Conservation (phyloP, 1,140 invertebrate species). For the Lasaia peninsularis region DNA sequence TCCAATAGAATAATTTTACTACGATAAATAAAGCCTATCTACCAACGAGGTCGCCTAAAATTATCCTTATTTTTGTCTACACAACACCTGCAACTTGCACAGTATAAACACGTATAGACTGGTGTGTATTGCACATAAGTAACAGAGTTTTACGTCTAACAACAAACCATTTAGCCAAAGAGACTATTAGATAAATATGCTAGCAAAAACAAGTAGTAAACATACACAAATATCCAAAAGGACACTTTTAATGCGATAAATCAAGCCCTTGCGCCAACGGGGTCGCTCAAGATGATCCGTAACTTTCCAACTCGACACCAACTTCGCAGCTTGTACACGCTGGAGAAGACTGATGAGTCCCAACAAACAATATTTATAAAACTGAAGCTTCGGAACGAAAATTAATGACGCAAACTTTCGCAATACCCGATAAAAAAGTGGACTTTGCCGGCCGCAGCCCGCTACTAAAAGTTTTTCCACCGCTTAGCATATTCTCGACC, state of each 20-base stretch:
- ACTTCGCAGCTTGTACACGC: slow-evolving; percentile 9
- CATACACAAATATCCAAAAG: background rate
- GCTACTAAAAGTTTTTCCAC: slow-evolving; percentile 11
- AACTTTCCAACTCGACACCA: background rate
- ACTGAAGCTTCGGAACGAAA: slow-evolving; percentile 9
- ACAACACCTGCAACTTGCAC: too few relatives aligned
- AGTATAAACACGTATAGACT: too few relatives aligned
- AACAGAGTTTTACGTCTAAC: too few relatives aligned
- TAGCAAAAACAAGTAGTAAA: background rate
- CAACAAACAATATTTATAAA: slow-evolving; percentile 13
- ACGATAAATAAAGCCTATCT: too few relatives aligned
- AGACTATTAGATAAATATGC: too few relatives aligned
- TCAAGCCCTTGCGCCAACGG: background rate
- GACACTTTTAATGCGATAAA: background rate
- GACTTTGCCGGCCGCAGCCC: slow-evolving; percentile 5
- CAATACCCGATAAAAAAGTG: slow-evolving; percentile 13
- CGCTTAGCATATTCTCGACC: slow-evolving; percentile 10
- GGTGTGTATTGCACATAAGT: too few relatives aligned
- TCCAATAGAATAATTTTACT: too few relatives aligned
- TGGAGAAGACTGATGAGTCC: slow-evolving; percentile 4
- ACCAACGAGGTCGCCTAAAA: too few relatives aligned
- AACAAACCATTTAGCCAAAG: too few relatives aligned
- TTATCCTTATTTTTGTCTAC: too few relatives aligned
- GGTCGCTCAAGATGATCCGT: slow-evolving; percentile 4
- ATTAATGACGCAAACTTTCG: slow-evolving; percentile 11